Conservation (phyloP, 2,888 invertebrate species). For the Minunthozetes semirufus region DNA sequence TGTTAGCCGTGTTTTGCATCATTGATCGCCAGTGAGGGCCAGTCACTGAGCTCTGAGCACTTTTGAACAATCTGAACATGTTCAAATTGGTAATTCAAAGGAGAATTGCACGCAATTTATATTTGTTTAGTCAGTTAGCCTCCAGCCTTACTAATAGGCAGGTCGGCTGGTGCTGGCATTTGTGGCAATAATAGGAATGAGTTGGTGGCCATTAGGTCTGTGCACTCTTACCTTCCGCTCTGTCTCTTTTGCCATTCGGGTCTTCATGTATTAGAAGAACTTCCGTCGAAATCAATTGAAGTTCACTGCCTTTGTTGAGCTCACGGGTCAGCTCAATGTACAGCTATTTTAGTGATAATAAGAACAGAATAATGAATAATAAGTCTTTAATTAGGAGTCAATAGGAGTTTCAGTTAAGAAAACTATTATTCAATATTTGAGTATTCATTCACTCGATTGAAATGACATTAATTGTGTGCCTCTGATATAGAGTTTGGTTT, state of each 20-base stretch:
- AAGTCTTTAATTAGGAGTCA: too few species aligned
- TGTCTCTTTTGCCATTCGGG: constrained; percentile 12
- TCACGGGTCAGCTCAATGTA: constrained; percentile 17
- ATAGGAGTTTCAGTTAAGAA: too few species aligned
- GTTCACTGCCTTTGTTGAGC: constrained; percentile 20
- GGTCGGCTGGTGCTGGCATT: not conserved
- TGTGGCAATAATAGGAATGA: not conserved
- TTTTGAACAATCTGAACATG: too few species aligned
- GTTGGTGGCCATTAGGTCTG: not conserved
- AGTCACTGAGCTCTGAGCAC: too few species aligned
- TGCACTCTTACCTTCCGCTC: constrained; percentile 1
- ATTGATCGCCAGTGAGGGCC: not conserved
- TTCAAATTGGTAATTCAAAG: not conserved
- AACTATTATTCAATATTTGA: too few species aligned
- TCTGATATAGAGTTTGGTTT: too few species aligned
- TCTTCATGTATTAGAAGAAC: constrained; percentile 19
- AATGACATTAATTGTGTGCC: too few species aligned
- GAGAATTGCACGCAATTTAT: constrained; percentile 9
- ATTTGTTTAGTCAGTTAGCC: not conserved
- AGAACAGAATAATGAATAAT: too few species aligned
- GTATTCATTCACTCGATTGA: too few species aligned
- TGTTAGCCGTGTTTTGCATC: constrained; percentile 10
- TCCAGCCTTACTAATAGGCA: not conserved
- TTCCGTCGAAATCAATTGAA: constrained; percentile 21
- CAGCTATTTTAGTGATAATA: too few species aligned